Conservation (phyloP, 2,113 vertebrate genomes). For the Equus przewalskii region DNA sequence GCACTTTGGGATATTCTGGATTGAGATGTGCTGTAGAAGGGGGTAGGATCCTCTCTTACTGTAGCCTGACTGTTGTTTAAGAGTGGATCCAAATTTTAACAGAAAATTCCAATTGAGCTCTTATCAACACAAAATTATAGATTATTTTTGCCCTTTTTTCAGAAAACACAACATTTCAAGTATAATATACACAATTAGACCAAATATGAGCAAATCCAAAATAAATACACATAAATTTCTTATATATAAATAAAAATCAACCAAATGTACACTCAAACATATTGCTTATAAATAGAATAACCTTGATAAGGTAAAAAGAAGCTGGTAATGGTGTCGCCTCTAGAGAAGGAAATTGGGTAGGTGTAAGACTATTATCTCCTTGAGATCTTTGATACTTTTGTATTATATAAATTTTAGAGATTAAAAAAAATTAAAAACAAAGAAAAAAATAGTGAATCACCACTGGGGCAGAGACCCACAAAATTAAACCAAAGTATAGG, state of each 20-base stretch:
- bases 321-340: not conserved
- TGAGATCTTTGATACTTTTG: not conserved
- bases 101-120: not conserved
- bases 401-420: not conserved
- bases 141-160: not conserved
- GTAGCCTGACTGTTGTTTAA: not conserved
- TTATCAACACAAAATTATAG: not conserved
- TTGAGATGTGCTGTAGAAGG: not conserved
- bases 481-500: not conserved
- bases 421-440: not conserved
- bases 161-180: slow-evolving; percentile 1
- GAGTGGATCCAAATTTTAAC: not conserved
- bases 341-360: too few species aligned
- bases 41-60: not conserved
- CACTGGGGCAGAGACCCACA: not conserved
- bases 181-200: not conserved
- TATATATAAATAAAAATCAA: not conserved
- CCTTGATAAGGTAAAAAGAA: not conserved
- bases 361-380: not conserved
- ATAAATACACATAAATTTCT: not conserved
- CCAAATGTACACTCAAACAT: not conserved
- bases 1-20: not conserved
- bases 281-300: not conserved
- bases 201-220: not conserved
- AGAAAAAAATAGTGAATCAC: not conserved